Evolutionary conservation across 2,797 vertebrate species (phyloP), one percentile per base, ranked within the genome.

Genomic region (Ataeniobius toweri): DNA sequence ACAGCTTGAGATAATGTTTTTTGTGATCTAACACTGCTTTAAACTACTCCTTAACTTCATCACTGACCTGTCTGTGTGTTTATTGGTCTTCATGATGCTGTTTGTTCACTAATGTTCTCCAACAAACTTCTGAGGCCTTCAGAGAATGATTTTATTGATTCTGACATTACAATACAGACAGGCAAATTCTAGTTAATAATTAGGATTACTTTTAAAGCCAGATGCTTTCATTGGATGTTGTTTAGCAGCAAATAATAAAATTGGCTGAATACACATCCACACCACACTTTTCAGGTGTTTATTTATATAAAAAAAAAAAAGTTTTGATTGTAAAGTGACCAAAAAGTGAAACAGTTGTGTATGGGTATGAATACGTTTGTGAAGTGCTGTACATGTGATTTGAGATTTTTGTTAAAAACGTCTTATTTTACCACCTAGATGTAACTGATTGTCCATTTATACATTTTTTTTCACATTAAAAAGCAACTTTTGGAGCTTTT

Each of bases 401-500:
- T 31, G 14, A 14, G 14, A 16, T 31, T 61, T 61, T 61, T 61
- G 14, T 61, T 36, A 18, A 61, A 59, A 59, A 13, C 4, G 4
- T 31, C 31, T 16, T 61, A 28, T 61, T 61, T 61, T 39, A 36
- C 20, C 16, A 20, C 31, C 5, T 36, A 36, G 7, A 65, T 39
- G 18, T 65, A 36, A 72, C 8, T 39, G 31, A 80, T 18, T 36
- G 36, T 36, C 36, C 36, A 36, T 36, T 36, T 36, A 31, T 31
- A 31, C n/a, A 74, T 68, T 69, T 8, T 24, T 2, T 31, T 31
- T 31, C 55, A 10, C 0, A 36, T 44, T 31, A 18, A 36, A 80
- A 73, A 77, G 28, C 70, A 22, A 63, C 44, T 56, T 18, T 81
- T 46, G 28, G n/a, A 76, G 61, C 73, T 55, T 61, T 71, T 41